phyloP scores from a whole-genome alignment of 1,140 invertebrate genomes.

The Aphis gossypii region DNA sequence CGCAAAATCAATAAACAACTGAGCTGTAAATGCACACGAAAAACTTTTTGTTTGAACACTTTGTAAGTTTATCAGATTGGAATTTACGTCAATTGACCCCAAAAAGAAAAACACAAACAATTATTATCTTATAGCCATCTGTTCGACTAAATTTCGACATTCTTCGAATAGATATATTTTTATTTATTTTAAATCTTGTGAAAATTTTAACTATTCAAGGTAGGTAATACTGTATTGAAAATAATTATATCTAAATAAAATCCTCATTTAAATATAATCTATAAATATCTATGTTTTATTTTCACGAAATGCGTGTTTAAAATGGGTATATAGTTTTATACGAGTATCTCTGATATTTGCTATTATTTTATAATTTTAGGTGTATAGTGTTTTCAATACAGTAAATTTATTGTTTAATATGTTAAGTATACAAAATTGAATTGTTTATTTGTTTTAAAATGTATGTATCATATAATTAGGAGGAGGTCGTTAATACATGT shows the following conservation, averaged over 20 bases:
- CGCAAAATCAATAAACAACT: conserved; percentile 42
- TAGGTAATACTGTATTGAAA: not conserved
- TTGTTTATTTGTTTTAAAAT: not conserved
- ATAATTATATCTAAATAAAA: not conserved
- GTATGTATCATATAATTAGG: not conserved
- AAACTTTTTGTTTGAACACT: conserved; percentile 55
- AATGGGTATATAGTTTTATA: not conserved
- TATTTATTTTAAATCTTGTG: not conserved
- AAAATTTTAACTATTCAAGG: not conserved
- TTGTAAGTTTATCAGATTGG: conserved; percentile 56
- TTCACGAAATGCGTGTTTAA: not conserved
- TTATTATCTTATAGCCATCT: conserved; percentile 43
- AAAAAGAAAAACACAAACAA: conserved; percentile 57
- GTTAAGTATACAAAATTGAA: not conserved
- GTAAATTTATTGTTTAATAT: not conserved
- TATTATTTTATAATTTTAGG: not conserved
- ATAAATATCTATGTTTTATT: not conserved
- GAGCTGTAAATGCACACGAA: conserved; percentile 39
- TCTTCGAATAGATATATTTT: not conserved
- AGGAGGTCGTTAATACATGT: not conserved
- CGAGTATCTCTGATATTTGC: not conserved
- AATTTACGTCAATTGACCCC: conserved; percentile 55
- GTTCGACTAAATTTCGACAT: not conserved
- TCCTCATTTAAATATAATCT: not conserved
- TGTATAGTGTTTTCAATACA: not conserved